Base-by-base conservation (phyloP, 2,113 vertebrate species). In the Solenodon paradoxus region DNA sequence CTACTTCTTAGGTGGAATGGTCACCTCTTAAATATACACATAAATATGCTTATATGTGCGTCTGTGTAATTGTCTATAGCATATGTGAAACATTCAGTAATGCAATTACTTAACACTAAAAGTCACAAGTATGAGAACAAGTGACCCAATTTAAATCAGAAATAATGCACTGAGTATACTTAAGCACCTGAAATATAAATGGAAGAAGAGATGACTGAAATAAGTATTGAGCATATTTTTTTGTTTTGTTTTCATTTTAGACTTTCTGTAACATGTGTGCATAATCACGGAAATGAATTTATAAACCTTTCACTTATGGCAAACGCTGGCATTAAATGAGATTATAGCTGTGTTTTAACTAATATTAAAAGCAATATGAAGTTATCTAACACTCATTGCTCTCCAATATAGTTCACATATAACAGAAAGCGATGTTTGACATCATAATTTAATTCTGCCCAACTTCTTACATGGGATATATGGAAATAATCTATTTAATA, bases 341-440 rank as follows among this genome's bases (percentile, higher is more conserved):
- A 71, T 42, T 4, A 69, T 19, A 42, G 2, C 68, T 61, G 5
- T n/a, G 22, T 61, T 42, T 87, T 61, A 51, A 86, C 69, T 93
- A 88, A 96, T 78, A 90, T 95, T 77, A 47, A 94, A 92, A 95
- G 1, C 45, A 55, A 1, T 53, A 35, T 94, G 28, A 9, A 0
- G 51, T 79, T 95, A 92, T 5, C 35, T 80, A 72, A 13, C n/a
- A n/a, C 45, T 6, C 68, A 84, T 96, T 96, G 38, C 49, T 28
- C 95, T 63, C 47, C 81, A 95, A 2, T 80, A 8, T 2, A 96
- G n/a, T 91, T 96, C 74, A 80, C 4, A 90, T 5, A 35, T 8
- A 3, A 30, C 13, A n/a, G 47, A 12, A 38, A 24, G 28, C n/a
- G 26, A 55, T 30, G 68, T 78, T 78, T 53, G 51, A 78, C 13